phyloP scores from a whole-genome alignment of 2,113 vertebrate species.

The Ovis aries region DNA sequence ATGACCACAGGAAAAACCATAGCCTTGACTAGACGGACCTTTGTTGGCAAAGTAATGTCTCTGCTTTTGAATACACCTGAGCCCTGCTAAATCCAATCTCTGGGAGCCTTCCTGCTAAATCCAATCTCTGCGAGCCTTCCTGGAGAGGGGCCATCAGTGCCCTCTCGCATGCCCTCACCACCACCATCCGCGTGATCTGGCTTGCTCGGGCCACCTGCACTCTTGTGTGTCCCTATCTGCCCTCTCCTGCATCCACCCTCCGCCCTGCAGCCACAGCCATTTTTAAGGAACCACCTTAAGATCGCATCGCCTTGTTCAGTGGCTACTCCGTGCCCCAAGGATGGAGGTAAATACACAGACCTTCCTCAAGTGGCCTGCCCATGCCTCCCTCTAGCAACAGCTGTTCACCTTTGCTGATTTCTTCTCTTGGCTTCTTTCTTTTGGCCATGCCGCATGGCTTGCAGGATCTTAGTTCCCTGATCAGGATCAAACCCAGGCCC shows the following conservation, averaged over 20 bases:
- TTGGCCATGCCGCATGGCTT: background rate
- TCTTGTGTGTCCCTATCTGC: rapidly evolving
- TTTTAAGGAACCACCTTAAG: background rate
- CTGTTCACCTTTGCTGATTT: rapidly evolving
- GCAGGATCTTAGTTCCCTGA: background rate
- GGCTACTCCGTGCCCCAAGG: rapidly evolving
- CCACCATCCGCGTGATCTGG: background rate
- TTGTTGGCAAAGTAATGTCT: too few relatives aligned
- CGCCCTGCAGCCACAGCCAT: background rate
- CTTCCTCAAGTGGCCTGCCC: rapidly evolving
- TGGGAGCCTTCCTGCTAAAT: background rate
- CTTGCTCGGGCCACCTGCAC: background rate
- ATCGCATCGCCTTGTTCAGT: background rate
- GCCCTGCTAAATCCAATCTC: too few relatives aligned
- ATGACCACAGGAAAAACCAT: too few relatives aligned
- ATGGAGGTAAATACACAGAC: too few relatives aligned
- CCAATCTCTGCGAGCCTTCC: background rate
- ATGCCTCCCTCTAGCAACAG: background rate
- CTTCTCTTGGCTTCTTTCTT: background rate
- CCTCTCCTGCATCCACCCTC: background rate
- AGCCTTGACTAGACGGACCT: too few relatives aligned
- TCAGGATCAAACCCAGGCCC: background rate
- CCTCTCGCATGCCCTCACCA: rapidly evolving
- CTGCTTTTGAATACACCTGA: too few relatives aligned
- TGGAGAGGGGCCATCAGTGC: too few relatives aligned